Percentiles rank a stretch among this genome's conserved stretches.
These are phyloP conservation scores for Leptobrachium leishanense DNA, from an alignment of 2,113 vertebrate species.

Conservation along the genomic window DNA sequence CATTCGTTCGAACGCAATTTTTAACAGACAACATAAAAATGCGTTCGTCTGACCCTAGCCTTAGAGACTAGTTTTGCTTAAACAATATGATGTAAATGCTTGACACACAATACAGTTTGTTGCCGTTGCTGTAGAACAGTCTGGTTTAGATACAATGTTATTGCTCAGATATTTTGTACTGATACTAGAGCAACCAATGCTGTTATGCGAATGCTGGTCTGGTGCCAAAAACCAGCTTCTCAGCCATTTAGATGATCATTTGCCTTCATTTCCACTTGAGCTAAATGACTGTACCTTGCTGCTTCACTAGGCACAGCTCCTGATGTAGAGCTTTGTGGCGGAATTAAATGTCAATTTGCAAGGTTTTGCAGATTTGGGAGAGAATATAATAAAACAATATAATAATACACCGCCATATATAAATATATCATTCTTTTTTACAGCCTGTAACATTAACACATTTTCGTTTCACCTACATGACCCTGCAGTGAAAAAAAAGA, in stretches of 20 bases:
- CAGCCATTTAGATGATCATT: constrained; percentile 40
- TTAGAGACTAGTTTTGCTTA: too few relatives aligned
- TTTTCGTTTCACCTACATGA: constrained; percentile 34
- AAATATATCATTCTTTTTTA: constrained; percentile 30
- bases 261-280: constrained; percentile 26
- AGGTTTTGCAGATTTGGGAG: constrained; percentile 39
- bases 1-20: too few relatives aligned
- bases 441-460: constrained; percentile 34
- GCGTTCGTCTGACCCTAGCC: too few relatives aligned
- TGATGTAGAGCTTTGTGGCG: constrained; percentile 22
- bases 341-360: constrained; percentile 36
- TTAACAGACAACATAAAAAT: too few relatives aligned
- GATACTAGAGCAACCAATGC: constrained; percentile 29
- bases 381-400: neutral
- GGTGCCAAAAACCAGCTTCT: constrained; percentile 24
- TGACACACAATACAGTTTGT: too few relatives aligned
- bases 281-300: constrained; percentile 38
- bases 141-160: neutral
- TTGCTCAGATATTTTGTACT: constrained; percentile 14
- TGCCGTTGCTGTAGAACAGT: too few relatives aligned
- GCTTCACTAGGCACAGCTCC: constrained; percentile 32
- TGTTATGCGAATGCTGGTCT: constrained; percentile 12
- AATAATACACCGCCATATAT: too few relatives aligned
- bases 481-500: constrained; percentile 15
- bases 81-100: too few relatives aligned